Evolutionary conservation across 2,797 vertebrate genomes (phyloP), one percentile per base, ranked within the genome.

Genomic region (Oophaga sylvatica): DNA sequence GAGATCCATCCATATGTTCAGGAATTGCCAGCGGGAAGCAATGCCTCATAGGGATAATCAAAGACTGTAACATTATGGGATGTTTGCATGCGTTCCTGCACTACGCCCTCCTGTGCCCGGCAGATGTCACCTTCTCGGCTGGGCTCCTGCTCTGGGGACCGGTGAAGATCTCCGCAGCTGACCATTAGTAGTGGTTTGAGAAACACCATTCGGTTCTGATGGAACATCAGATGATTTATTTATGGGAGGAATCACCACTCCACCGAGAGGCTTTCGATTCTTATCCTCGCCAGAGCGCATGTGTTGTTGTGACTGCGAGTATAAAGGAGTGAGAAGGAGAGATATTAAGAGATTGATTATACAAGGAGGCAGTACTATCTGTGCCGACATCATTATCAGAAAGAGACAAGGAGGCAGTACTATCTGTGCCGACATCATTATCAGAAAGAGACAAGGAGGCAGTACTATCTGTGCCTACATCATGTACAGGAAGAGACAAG

Each of bases 161-260:
- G 83, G 70, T 3, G 79, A 53, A 1, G 31, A n/a, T 78, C 62
- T 82, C 12, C 48, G 7, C 1, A 62, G 31, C 5, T 6, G 65
- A 11, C 6, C 10, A 4, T 4, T 56, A 59, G 79, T 5, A 17
- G 2, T n/a, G 65, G 57, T 70, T 20, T 60, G 19, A 5, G 81
- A 35, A 11, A 16, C 0, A 0, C 78, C 2, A 17, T 83, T 80
- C 29, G 8, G 26, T 68, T 22, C 17, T 16, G 10, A 80, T 1
- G 13, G 0, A 0, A 68, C 7, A 11, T 1, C 73, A 0, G 6
- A 62, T 0, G 87, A 76, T 81, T 90, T 92, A 0, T n/a, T 17
- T 26, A 94, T 90, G 15, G 90, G 89, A 0, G 91, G 92, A 65
- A 93, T 89, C 90, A 93, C 53, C 2, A 83, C 0, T 0, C 1